phyloP scores from a whole-genome alignment of 2,797 vertebrate genomes.

The Galaxias olidus region DNA sequence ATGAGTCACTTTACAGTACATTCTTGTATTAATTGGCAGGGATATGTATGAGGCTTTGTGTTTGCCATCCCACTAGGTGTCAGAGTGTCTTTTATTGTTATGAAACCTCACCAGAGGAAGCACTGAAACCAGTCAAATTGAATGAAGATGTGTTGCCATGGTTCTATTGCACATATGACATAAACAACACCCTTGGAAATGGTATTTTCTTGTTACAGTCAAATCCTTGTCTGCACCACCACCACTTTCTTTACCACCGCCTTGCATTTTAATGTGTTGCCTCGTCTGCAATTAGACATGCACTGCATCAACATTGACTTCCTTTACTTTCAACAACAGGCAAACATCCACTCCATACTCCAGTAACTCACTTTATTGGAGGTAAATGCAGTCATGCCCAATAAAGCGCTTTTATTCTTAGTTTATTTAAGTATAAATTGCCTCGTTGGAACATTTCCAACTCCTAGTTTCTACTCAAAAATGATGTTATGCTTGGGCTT shows the following conservation, averaged over 20 bases:
- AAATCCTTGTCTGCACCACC: constrained; percentile 31
- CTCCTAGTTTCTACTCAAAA: too few relatives aligned
- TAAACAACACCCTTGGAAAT: constrained; percentile 56
- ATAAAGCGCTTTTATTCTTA: constrained; percentile 29
- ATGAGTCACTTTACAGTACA: constrained; percentile 72
- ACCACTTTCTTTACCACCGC: constrained; percentile 38
- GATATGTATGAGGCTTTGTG: constrained; percentile 63
- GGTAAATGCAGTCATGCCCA: constrained; percentile 24
- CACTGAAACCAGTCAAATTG: constrained; percentile 61
- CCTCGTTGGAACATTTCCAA: too few relatives aligned
- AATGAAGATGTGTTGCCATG: constrained; percentile 66
- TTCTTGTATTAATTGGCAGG: constrained; percentile 70
- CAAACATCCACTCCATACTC: constrained; percentile 61
- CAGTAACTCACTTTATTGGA: constrained; percentile 35
- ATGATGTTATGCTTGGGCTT: too few relatives aligned
- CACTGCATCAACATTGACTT: constrained; percentile 59
- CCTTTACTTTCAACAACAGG: constrained; percentile 64
- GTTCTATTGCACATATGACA: constrained; percentile 60
- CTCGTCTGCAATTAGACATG: constrained; percentile 72
- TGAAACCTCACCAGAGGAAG: constrained; percentile 43
- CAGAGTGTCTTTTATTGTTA: constrained; percentile 54
- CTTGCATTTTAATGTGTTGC: constrained; percentile 72
- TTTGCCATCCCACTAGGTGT: constrained; percentile 70
- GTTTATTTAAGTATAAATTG: constrained; percentile 15
- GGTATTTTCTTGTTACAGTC: constrained; percentile 51